Evolutionary conservation across 2,888 invertebrate species (phyloP), one percentile per base, ranked within the genome.

Genomic region (Orthosia gothica): DNA sequence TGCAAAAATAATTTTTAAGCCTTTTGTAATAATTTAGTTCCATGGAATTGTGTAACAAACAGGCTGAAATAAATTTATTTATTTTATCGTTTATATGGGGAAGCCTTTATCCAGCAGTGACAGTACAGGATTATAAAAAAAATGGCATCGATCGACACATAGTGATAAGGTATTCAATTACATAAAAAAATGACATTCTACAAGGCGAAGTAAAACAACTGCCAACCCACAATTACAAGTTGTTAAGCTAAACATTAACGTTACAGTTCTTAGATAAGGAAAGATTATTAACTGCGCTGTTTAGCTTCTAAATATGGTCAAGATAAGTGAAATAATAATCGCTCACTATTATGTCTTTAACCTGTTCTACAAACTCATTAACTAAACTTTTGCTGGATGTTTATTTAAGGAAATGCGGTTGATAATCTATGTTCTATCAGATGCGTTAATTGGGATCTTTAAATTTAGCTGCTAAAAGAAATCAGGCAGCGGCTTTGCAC

Each of bases 221-320:
- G 50, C 45, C 11, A 73, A 66, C 74, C 65, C 26, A n/a, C 54
- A 67, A 82, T 84, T 84, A 85, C 59, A 12, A 75, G 76, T 73
- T 66, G 70, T 87, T 84, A 79, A 76, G 81, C 23, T 64, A 71
- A 85, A 70, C 77, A 77, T 64, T 65, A 69, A 62, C 52, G 49
- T 32, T 47, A 62, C 45, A 75, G 20, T 67, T 76, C 52, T 52
- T 62, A 79, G 85, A 86, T 86, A 85, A 84, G 66, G 20, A 71
- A 40, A 66, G 58, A 70, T 68, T 70, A 84, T 79, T 82, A 74
- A 61, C 64, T 62, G 32, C 20, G 5, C 49, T 63, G 62, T 70
- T 80, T 76, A 70, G 47, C 64, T 61, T 69, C 72, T 74, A 87
- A 82, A 79, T 72, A 76, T 77, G 61, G 72, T 47, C n/a, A 16